phyloP scores from a whole-genome alignment of 2,888 invertebrate species.

The Trissolcus japonicus region DNA sequence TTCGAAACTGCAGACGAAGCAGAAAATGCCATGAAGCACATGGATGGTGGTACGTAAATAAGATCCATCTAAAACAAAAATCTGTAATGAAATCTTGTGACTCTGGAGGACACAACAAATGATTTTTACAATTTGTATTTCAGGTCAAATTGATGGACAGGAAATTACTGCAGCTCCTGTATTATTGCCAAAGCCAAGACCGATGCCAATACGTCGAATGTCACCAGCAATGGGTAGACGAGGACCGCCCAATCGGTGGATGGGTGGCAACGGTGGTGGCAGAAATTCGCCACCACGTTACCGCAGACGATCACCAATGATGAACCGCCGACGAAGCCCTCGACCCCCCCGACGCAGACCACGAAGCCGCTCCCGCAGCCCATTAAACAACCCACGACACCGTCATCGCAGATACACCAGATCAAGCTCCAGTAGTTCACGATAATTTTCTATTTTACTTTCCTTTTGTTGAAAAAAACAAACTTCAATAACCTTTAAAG shows the following conservation, averaged over 20 bases:
- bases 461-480: conserved; percentile 11
- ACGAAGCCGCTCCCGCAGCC: conserved; percentile 79
- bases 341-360: conserved; percentile 80
- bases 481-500: background rate
- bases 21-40: conserved; percentile 98
- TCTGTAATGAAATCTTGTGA: too few species aligned
- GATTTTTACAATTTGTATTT: background rate
- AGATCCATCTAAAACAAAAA: too few species aligned
- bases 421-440: conserved; percentile 86
- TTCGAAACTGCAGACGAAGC: conserved; percentile 96
- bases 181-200: conserved; percentile 85
- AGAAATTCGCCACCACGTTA: conserved; percentile 77
- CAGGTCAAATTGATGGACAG: conserved; percentile 87
- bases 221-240: conserved; percentile 74
- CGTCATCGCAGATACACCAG: conserved; percentile 84
- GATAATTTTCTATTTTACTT: conserved; percentile 73
- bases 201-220: conserved; percentile 77
- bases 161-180: conserved; percentile 98
- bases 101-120: too few species aligned
- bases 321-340: conserved; percentile 79
- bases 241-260: conserved; percentile 79
- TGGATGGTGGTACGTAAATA: conserved; percentile 91
- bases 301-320: conserved; percentile 75
- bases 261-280: conserved; percentile 75
- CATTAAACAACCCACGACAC: conserved; percentile 76